Percentiles rank a stretch among this genome's conserved stretches.
These are phyloP conservation scores for Telmatochromis sp. DNA, from an alignment of 2,113 vertebrate genomes.

Conservation along the genomic window DNA sequence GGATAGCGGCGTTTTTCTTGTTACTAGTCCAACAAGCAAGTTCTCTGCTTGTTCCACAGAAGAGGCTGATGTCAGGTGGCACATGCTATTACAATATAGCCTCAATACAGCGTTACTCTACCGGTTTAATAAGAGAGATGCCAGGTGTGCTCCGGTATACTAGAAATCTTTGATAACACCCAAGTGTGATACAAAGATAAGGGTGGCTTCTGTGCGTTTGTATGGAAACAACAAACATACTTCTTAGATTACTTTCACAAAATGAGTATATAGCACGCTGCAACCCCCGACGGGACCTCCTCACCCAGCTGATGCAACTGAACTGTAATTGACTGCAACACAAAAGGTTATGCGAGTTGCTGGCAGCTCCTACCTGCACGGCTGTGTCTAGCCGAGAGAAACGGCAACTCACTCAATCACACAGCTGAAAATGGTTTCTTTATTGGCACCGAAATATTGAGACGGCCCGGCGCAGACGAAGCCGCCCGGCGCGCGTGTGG, in stretches of 20 bases:
- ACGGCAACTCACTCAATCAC: slow-evolving; percentile 41
- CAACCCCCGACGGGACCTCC: slow-evolving; percentile 51
- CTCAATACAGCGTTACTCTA: too few relatives aligned
- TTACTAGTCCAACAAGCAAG: not conserved
- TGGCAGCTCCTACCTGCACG: slow-evolving; percentile 43
- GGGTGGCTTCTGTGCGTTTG: too few relatives aligned
- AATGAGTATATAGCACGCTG: too few relatives aligned
- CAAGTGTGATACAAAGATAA: too few relatives aligned
- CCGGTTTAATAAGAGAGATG: too few relatives aligned
- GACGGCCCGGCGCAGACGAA: not conserved
- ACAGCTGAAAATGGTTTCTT: slow-evolving; percentile 35
- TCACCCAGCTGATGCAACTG: slow-evolving; percentile 65
- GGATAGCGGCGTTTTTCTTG: not conserved
- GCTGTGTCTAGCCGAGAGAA: not conserved
- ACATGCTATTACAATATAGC: too few relatives aligned
- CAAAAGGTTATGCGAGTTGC: slow-evolving; percentile 55
- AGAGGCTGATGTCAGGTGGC: too few relatives aligned
- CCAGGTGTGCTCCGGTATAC: too few relatives aligned
- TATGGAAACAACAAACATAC: too few relatives aligned
- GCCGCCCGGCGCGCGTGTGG: not conserved
- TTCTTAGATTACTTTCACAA: too few relatives aligned
- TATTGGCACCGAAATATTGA: slow-evolving; percentile 48
- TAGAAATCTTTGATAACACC: too few relatives aligned
- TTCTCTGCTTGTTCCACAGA: too few relatives aligned
- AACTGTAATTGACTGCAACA: slow-evolving; percentile 70